Conservation (phyloP, 2,888 invertebrate genomes). For the Plebejus anna region DNA sequence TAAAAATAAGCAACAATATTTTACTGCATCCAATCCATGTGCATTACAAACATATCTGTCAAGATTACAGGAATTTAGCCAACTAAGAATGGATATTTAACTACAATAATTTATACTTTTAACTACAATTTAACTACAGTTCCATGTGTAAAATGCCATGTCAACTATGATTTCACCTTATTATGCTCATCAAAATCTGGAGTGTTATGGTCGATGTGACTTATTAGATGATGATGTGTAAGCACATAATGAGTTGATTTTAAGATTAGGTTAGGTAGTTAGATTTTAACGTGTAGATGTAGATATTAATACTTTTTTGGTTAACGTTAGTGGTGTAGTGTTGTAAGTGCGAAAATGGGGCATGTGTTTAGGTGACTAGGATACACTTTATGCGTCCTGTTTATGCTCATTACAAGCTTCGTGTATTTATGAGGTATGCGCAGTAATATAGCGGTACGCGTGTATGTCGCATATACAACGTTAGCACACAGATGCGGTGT, state of each 20-base stretch:
- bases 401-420: too few species aligned
- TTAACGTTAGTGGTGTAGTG: too few species aligned
- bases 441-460: background rate
- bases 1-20: background rate
- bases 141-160: background rate
- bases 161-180: constrained; percentile 6
- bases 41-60: background rate
- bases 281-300: background rate
- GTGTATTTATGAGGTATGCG: background rate
- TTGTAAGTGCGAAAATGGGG: too few species aligned
- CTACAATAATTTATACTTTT: background rate
- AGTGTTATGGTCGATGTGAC: background rate
- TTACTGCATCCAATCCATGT: background rate
- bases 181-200: background rate
- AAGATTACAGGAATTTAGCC: background rate
- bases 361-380: too few species aligned
- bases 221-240: background rate
- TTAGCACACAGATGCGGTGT: constrained; percentile 21
- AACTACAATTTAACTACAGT: background rate
- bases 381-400: too few species aligned
- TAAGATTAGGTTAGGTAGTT: background rate
- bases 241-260: background rate
- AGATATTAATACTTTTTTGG: too few species aligned
- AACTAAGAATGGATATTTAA: background rate
- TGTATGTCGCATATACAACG: background rate